Evolutionary conservation across 2,113 vertebrate species (phyloP).

Genomic region (Globicephala melas): DNA sequence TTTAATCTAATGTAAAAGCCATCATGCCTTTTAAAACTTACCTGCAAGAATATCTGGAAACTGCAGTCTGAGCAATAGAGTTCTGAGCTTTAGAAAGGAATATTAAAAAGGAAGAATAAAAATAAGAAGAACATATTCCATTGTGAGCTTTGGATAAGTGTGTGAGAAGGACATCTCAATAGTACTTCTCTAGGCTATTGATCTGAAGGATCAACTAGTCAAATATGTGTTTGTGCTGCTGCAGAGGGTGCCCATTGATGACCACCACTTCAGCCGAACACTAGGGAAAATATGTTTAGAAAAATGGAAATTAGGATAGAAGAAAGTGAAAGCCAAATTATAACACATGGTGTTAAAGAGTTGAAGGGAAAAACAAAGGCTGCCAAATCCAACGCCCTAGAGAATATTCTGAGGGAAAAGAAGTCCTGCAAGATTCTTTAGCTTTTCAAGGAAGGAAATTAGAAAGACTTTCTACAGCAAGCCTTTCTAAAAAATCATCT

Average conservation of each 20-base stretch:
- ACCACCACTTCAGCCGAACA: background rate
- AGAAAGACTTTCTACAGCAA: background rate
- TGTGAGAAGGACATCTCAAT: background rate
- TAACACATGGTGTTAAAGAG: background rate
- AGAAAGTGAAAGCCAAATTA: conserved; percentile 4
- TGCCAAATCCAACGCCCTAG: background rate
- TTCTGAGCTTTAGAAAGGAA: background rate
- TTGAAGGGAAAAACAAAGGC: background rate
- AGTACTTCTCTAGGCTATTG: background rate
- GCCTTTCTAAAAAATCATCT: background rate
- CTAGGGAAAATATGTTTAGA: background rate
- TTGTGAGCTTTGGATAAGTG: background rate
- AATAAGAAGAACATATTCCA: background rate
- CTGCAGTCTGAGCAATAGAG: background rate
- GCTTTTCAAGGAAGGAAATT: background rate
- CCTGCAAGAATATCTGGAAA: background rate
- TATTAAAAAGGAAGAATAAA: background rate
- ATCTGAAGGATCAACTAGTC: background rate
- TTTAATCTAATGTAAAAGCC: conserved; percentile 10
- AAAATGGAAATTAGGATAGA: conserved; percentile 30
- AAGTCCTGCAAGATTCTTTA: background rate
- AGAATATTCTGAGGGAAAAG: background rate
- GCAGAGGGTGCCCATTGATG: background rate
- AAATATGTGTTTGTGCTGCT: background rate
- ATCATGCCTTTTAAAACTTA: background rate